Evolutionary conservation across 2,888 invertebrate genomes (phyloP).

Genomic region (Metallyticus violacea): DNA sequence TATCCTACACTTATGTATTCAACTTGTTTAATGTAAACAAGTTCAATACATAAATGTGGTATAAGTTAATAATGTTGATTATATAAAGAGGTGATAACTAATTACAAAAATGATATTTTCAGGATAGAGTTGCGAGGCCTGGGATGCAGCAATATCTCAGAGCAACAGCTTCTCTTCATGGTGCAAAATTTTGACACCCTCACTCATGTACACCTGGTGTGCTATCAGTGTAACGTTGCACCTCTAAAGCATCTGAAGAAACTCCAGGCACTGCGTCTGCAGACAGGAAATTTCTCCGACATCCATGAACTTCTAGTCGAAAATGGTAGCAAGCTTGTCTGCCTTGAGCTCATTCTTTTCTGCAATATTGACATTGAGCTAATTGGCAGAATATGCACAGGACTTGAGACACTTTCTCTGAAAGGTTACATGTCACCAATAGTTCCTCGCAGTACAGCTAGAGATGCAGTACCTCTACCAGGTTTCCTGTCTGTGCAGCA

Average conservation of each 20-base stretch:
- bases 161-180: neutral
- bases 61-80: too few species aligned
- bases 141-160: neutral
- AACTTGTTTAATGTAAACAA: too few species aligned
- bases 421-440: neutral
- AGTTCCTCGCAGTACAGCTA: neutral
- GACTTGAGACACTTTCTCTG: neutral
- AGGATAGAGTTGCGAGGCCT: neutral
- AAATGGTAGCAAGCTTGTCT: neutral
- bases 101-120: neutral
- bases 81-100: too few species aligned
- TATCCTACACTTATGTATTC: too few species aligned
- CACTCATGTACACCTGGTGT: neutral
- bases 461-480: neutral
- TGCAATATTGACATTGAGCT: neutral
- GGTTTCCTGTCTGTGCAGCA: neutral
- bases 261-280: neutral
- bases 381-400: neutral
- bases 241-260: neutral
- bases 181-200: neutral
- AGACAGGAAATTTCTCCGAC: neutral
- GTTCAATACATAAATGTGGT: too few species aligned
- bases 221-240: neutral
- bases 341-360: neutral
- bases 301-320: neutral